Evolutionary conservation across 2,113 vertebrate species (phyloP).

Genomic region (Tachysurus vachellii): DNA sequence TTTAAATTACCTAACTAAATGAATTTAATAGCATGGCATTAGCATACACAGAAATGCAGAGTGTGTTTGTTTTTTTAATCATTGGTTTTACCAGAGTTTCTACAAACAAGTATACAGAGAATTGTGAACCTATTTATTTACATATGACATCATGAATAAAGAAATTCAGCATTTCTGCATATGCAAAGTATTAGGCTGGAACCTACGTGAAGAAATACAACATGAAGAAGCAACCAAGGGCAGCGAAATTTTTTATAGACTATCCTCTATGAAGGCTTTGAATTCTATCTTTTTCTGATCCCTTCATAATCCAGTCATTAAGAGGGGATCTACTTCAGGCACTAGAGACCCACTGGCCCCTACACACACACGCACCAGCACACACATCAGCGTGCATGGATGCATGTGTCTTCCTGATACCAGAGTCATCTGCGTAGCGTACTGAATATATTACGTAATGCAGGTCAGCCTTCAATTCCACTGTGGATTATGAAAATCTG

Average conservation of each 20-base stretch:
- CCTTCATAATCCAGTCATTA: slow-evolving; percentile 41
- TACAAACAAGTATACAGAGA: neutral
- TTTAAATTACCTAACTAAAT: neutral
- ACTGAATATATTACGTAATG: slow-evolving; percentile 32
- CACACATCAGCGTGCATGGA: slow-evolving; percentile 23
- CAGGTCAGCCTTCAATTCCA: slow-evolving; percentile 32
- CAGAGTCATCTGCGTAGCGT: slow-evolving; percentile 3
- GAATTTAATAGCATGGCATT: neutral
- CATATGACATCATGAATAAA: neutral
- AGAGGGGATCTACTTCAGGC: slow-evolving; percentile 22
- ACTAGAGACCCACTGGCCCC: slow-evolving; percentile 2
- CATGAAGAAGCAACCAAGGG: neutral
- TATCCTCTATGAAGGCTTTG: neutral
- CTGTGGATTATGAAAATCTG: slow-evolving; percentile 38
- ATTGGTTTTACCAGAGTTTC: neutral
- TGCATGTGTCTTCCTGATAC: slow-evolving; percentile 14
- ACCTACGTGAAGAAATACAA: neutral
- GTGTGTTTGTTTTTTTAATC: no score
- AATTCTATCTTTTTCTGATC: slow-evolving; percentile 28
- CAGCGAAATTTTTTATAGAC: neutral
- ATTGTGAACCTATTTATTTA: no score
- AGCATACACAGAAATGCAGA: neutral
- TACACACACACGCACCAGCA: neutral
- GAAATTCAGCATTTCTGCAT: neutral
- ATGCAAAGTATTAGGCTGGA: neutral